Conservation (phyloP, 2,797 vertebrate species). For the Merluccius polli region DNA sequence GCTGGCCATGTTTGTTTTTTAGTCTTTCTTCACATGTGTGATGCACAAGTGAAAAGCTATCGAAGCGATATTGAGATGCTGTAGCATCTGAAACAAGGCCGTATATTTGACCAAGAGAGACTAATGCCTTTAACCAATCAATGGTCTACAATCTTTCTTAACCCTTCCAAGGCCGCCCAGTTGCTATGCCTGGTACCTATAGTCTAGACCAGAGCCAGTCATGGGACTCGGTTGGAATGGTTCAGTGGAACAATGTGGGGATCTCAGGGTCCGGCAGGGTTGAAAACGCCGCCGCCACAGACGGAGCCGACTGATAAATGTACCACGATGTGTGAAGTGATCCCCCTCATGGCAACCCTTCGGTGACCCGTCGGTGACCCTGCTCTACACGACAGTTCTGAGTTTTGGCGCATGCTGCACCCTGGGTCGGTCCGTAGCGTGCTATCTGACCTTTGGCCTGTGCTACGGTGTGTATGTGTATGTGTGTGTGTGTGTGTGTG, state of each 20-base stretch:
- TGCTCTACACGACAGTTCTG: not conserved
- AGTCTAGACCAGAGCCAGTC: not conserved
- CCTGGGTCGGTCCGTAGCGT: not conserved
- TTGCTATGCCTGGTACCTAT: not conserved
- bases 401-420: not conserved
- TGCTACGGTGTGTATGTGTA: not conserved
- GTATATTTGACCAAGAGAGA: not conserved
- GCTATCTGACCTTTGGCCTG: not conserved
- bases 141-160: not conserved
- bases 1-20: not conserved
- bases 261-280: not conserved
- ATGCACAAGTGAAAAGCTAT: too few species aligned
- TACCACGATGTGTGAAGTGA: not conserved
- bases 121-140: not conserved
- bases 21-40: too few species aligned
- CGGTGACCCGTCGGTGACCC: not conserved
- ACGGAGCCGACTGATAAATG: not conserved
- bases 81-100: not conserved
- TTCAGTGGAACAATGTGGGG: not conserved
- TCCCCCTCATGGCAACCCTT: too few species aligned
- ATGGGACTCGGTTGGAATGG: not conserved
- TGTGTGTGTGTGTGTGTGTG: conserved; percentile 2
- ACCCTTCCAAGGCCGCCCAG: too few species aligned
- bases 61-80: not conserved
- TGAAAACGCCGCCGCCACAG: not conserved